Percentiles rank a stretch among this genome's conserved stretches.
Conservation (phyloP, 2,888 invertebrate species). For the Polydrusus tereticollis region DNA sequence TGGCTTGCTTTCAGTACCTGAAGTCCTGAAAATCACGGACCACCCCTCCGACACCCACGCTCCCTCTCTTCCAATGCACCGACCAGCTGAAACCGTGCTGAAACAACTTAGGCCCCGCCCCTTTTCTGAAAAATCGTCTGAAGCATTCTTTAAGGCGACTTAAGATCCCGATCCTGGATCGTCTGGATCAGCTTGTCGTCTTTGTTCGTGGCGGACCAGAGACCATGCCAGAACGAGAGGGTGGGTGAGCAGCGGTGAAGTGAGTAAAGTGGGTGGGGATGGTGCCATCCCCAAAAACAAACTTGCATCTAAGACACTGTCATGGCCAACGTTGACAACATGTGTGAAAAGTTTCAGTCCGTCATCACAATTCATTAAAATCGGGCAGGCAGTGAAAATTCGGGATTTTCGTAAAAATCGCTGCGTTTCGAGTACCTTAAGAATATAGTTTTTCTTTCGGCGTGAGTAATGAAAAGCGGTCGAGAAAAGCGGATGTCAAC, state of each 20-base stretch:
- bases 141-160: slow-evolving; percentile 6
- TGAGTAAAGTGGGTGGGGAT: slow-evolving; percentile 10
- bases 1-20: slow-evolving; percentile 20
- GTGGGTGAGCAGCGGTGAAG: background rate
- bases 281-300: slow-evolving; percentile 40
- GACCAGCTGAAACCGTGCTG: slow-evolving; percentile 25
- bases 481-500: slow-evolving; percentile 60
- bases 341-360: slow-evolving; percentile 66
- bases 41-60: slow-evolving; percentile 26
- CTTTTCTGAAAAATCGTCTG: slow-evolving; percentile 16
- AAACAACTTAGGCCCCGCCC: slow-evolving; percentile 32
- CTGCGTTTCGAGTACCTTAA: background rate
- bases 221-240: background rate
- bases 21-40: slow-evolving; percentile 1
- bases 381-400: slow-evolving; percentile 58
- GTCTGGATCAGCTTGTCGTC: background rate
- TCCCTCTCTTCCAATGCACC: slow-evolving; percentile 1
- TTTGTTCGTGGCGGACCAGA: background rate
- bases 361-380: slow-evolving; percentile 63
- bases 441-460: slow-evolving; percentile 23
- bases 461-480: slow-evolving; percentile 37
- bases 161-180: background rate
- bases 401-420: slow-evolving; percentile 37
- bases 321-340: slow-evolving; percentile 63
- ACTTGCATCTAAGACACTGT: slow-evolving; percentile 48